A percentile compares a stretch with the other conserved stretches of the same genome.
These are phyloP conservation scores for Abramis brama DNA, from an alignment of 2,113 vertebrate genomes.

Conservation along the genomic window DNA sequence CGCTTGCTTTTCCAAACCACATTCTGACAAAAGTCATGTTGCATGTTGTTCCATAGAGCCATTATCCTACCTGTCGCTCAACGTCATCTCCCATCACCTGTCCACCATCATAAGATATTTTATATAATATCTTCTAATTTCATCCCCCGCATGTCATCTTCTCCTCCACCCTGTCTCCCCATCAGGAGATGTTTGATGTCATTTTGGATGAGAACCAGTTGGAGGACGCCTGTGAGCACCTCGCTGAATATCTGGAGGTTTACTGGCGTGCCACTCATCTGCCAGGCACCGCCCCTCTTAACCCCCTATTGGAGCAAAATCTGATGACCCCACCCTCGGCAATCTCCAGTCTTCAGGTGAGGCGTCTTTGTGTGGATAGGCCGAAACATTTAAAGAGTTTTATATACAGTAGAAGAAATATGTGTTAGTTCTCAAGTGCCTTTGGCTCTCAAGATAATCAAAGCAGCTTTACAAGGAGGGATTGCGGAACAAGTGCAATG, in stretches of 20 bases:
- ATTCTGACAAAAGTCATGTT: conserved; percentile 53
- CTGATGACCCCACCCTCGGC: conserved; percentile 83
- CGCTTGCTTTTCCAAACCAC: conserved; percentile 39
- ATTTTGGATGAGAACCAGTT: conserved; percentile 97
- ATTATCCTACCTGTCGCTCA: conserved; percentile 57
- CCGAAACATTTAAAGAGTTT: background rate
- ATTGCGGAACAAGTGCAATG: background rate
- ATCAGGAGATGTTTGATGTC: conserved; percentile 92
- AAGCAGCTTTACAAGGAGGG: background rate
- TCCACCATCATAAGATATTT: conserved; percentile 58
- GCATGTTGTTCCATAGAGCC: conserved; percentile 58
- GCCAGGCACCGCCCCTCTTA: conserved; percentile 76
- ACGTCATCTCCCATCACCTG: conserved; percentile 43
- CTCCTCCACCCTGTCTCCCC: background rate
- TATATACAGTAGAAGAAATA: background rate
- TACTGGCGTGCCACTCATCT: conserved; percentile 95
- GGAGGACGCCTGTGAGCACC: conserved; percentile 92
- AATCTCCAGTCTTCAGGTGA: conserved; percentile 89
- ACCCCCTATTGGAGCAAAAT: conserved; percentile 79
- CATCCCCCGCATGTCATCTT: conserved; percentile 48
- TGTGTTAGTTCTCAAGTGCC: background rate
- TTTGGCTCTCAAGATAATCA: background rate
- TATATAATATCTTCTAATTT: conserved; percentile 60
- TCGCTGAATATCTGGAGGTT: conserved; percentile 92
- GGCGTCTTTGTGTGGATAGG: background rate